These are phyloP conservation scores for Crepidodera aurea DNA, from an alignment of 2,888 invertebrate genomes.

Conservation along the genomic window DNA sequence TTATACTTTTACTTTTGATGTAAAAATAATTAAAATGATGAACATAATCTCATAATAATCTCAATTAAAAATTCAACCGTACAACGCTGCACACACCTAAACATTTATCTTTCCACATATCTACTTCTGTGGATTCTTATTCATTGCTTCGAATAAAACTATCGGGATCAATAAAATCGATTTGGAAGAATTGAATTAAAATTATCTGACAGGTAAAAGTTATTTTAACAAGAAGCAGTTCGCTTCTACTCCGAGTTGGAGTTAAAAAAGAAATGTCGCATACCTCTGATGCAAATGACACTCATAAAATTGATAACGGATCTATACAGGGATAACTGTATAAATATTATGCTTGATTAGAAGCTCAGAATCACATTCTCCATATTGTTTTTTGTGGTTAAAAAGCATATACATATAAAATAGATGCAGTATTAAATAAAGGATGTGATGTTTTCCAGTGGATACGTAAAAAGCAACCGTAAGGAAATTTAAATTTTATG, in stretches of 20 bases:
- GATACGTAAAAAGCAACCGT: too few relatives aligned
- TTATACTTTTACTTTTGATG: too few relatives aligned
- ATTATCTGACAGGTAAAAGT: conserved; percentile 1
- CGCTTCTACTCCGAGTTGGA: background rate
- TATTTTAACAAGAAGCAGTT: background rate
- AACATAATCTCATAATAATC: too few relatives aligned
- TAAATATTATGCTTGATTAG: conserved; percentile 20
- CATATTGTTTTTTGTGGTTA: background rate
- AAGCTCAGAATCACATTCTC: conserved; percentile 1
- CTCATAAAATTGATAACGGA: conserved; percentile 15
- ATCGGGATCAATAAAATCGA: conserved; percentile 12
- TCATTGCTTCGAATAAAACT: background rate
- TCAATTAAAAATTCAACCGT: conserved; percentile 1
- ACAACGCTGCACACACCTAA: background rate
- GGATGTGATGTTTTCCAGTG: too few relatives aligned
- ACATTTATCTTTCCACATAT: background rate
- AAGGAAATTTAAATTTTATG: too few relatives aligned
- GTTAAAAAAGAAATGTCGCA: conserved; percentile 20
- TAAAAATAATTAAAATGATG: too few relatives aligned
- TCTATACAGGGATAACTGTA: conserved; percentile 9
- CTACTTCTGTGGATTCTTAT: background rate
- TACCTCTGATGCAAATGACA: conserved; percentile 22
- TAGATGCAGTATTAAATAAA: too few relatives aligned
- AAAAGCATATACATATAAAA: too few relatives aligned
- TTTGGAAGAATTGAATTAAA: conserved; percentile 12